Conservation (phyloP, 2,113 vertebrate genomes). For the Acinonyx jubatus region DNA sequence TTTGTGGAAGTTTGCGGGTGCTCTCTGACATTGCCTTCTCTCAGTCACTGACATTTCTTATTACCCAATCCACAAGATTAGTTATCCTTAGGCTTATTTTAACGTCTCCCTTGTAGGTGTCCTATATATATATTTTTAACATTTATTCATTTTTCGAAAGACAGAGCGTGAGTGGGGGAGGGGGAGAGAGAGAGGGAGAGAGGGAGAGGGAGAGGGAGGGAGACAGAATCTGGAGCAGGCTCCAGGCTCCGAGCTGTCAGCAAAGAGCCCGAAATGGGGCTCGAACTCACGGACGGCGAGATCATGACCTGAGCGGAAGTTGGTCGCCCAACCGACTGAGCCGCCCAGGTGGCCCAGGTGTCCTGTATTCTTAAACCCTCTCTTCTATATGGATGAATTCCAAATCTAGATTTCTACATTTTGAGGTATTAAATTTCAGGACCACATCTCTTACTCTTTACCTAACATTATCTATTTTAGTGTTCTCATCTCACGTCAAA, state of each 20-base stretch:
- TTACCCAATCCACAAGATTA: background rate
- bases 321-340: no score
- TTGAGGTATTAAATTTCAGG: background rate
- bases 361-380: constrained; percentile 5
- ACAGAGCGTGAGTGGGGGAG: no score
- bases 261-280: no score
- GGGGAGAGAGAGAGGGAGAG: no score
- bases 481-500: background rate
- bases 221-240: no score
- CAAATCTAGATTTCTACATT: constrained; percentile 3
- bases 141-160: no score
- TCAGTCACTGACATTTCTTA: constrained; percentile 26
- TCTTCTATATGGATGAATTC: constrained; percentile 44
- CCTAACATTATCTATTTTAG: background rate
- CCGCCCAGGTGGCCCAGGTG: background rate
- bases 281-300: no score
- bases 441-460: background rate
- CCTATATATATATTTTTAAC: background rate
- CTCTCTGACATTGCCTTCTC: background rate
- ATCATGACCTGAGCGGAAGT: no score
- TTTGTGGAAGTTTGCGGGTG: background rate
- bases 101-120: background rate
- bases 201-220: no score
- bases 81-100: constrained; percentile 30
- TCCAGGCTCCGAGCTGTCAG: no score